phyloP scores from a whole-genome alignment of 2,113 vertebrate species.

The Calidris pygmaea region DNA sequence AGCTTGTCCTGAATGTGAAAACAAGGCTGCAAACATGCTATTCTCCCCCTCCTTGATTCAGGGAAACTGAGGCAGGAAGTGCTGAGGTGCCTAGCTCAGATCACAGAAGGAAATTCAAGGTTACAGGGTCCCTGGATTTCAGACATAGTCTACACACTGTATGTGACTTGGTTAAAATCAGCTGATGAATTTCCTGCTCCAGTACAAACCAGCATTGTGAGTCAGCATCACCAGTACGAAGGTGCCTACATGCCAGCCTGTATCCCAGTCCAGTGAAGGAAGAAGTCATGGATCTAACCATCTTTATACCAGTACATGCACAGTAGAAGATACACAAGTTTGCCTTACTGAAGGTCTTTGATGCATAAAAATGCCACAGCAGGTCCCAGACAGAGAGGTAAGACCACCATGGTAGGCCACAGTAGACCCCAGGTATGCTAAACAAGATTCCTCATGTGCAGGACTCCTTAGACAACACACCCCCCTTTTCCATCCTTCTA shows the following conservation, averaged over 20 bases:
- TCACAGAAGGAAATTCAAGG: background rate
- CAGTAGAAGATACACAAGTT: background rate
- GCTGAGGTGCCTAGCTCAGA: background rate
- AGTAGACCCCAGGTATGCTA: background rate
- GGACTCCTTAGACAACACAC: background rate
- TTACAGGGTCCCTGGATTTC: background rate
- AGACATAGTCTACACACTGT: background rate
- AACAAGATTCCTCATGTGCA: background rate
- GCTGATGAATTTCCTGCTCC: background rate
- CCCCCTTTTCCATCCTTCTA: background rate
- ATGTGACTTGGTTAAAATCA: background rate
- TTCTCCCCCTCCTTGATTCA: background rate
- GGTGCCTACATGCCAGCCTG: background rate
- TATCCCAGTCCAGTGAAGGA: background rate
- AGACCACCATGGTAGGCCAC: rapidly evolving
- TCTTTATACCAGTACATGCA: background rate
- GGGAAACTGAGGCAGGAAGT: background rate
- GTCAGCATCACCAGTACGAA: background rate
- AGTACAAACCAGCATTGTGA: background rate
- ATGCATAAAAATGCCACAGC: background rate
- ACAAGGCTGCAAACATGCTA: background rate
- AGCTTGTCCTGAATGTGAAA: background rate
- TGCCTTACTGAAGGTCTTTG: background rate
- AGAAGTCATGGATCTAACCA: background rate
- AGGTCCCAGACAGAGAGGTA: background rate